Conservation (phyloP, 1,140 invertebrate genomes). For the Drosophila repleta region DNA sequence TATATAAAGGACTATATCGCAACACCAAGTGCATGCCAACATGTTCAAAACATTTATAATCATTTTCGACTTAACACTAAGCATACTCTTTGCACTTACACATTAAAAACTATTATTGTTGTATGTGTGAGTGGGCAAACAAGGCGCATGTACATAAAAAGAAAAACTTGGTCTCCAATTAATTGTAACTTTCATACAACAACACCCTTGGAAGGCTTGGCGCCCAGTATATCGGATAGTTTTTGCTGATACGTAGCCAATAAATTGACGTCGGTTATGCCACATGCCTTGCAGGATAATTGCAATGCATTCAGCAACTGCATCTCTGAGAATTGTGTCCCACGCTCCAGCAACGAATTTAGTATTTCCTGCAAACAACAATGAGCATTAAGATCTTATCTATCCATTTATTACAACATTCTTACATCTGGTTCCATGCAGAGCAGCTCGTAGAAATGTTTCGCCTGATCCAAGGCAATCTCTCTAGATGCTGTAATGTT, state of each 20-base stretch:
- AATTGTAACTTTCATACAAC: constrained; percentile 63
- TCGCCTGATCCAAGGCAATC: constrained; percentile 93
- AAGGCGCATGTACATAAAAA: constrained; percentile 43
- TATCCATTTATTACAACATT: too few species aligned
- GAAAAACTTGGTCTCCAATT: constrained; percentile 8
- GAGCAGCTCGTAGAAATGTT: constrained; percentile 95
- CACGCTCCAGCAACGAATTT: constrained; percentile 91
- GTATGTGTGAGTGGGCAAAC: constrained; percentile 19
- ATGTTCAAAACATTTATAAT: constrained; percentile 71
- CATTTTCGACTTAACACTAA: constrained; percentile 56
- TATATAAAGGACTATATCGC: constrained; percentile 61
- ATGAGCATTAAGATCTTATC: neutral
- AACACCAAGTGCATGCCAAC: constrained; percentile 64
- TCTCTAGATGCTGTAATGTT: constrained; percentile 93
- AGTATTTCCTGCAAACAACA: constrained; percentile 90
- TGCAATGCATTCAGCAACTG: constrained; percentile 94
- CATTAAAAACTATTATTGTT: constrained; percentile 46
- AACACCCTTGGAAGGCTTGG: constrained; percentile 79
- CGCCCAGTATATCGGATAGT: constrained; percentile 85
- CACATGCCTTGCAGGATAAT: constrained; percentile 85
- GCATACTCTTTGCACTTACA: constrained; percentile 59
- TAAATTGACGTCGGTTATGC: constrained; percentile 83
- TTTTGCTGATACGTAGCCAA: constrained; percentile 85
- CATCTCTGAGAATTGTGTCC: constrained; percentile 92
- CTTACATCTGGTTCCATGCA: constrained; percentile 91